Percentiles rank a stretch among this genome's conserved stretches.
Evolutionary conservation across 2,797 vertebrate genomes (phyloP).

Genomic region (Rhinogobio ventralis): DNA sequence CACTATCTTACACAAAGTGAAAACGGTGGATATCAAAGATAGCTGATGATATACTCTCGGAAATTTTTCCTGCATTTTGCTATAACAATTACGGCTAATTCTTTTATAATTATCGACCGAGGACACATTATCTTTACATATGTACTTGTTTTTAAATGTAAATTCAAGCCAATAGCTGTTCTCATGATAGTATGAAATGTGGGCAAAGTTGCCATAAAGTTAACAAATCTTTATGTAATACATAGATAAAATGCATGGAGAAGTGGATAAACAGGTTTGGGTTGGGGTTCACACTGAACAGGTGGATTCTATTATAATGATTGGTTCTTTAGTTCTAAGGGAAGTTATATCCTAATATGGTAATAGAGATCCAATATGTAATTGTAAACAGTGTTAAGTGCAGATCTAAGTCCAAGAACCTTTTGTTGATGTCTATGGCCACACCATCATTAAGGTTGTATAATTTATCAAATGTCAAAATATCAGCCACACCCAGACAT

Average conservation of each 20-base stretch:
- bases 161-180: not conserved
- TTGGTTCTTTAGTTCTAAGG: not conserved
- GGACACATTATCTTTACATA: not conserved
- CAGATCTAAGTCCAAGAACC: not conserved
- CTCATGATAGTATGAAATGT: not conserved
- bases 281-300: not conserved
- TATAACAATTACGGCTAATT: too few species aligned
- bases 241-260: not conserved
- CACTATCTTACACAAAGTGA: too few species aligned
- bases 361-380: not conserved
- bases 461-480: not conserved
- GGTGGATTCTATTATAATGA: not conserved
- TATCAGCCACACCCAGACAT: not conserved
- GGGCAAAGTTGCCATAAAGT: not conserved
- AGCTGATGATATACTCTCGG: too few species aligned
- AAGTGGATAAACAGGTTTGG: conserved; percentile 4
- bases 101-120: not conserved
- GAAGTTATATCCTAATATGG: not conserved
- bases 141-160: not conserved
- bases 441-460: not conserved
- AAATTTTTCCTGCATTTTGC: too few species aligned
- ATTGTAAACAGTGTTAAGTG: not conserved
- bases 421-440: not conserved
- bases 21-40: too few species aligned
- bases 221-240: not conserved